A percentile compares a stretch with the other conserved stretches of the same genome.
These are phyloP conservation scores for Leptinotarsa haldemani DNA, from an alignment of 2,888 invertebrate species.

Conservation along the genomic window DNA sequence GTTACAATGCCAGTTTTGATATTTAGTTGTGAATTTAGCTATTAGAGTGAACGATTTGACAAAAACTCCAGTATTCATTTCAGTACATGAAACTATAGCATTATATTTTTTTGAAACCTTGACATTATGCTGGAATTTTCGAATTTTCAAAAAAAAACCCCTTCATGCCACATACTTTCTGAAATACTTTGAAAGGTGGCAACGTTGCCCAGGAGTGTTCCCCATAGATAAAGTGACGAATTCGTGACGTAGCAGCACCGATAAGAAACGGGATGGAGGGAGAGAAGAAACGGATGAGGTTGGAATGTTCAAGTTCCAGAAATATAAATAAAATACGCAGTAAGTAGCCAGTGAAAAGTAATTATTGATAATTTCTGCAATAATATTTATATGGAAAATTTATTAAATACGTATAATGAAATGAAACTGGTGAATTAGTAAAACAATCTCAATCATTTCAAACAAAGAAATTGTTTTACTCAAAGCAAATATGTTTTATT, in stretches of 20 bases:
- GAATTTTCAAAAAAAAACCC: no score
- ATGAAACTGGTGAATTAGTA: no score
- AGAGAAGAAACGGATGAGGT: constrained; percentile 1
- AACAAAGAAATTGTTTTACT: no score
- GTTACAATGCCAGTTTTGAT: neutral
- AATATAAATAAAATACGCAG: neutral
- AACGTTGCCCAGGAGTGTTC: constrained; percentile 14
- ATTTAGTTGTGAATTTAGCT: neutral
- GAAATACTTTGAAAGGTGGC: neutral
- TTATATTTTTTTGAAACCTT: no score
- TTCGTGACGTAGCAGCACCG: constrained; percentile 12
- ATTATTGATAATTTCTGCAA: neutral
- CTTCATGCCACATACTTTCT: no score
- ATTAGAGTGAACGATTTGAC: neutral
- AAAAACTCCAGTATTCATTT: no score
- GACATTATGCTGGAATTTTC: no score
- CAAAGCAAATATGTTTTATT: no score
- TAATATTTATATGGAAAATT: neutral
- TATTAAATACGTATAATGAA: no score
- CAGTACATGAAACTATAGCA: no score
- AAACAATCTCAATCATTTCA: no score
- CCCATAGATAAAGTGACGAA: constrained; percentile 16
- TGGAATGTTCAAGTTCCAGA: neutral
- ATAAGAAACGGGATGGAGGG: constrained; percentile 19
- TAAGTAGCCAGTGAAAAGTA: neutral